These are phyloP conservation scores for Theropithecus gelada DNA, from an alignment of 2,113 vertebrate species.

Conservation along the genomic window DNA sequence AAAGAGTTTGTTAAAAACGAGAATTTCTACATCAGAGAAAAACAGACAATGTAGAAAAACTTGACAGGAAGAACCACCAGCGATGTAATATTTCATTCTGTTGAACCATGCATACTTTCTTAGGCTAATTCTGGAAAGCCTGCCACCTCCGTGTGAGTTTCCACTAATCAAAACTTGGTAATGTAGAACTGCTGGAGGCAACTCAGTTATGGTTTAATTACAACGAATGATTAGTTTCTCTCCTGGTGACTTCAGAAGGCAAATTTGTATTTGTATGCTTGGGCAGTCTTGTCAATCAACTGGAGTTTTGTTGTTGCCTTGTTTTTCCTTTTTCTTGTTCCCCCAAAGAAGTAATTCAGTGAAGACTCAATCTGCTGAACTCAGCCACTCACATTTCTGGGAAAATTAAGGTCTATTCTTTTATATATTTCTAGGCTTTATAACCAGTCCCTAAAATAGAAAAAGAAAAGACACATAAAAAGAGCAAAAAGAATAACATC, in stretches of 20 bases:
- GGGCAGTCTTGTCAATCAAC: background rate
- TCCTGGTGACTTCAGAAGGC: background rate
- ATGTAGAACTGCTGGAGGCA: background rate
- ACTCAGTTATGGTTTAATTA: constrained; percentile 23
- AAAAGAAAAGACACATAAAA: background rate
- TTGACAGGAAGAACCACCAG: background rate
- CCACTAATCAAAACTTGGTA: constrained; percentile 37
- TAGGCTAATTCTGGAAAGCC: background rate
- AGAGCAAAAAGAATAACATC: background rate
- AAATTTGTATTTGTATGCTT: constrained; percentile 36
- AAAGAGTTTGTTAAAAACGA: background rate
- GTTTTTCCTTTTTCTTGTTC: background rate
- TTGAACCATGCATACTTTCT: background rate
- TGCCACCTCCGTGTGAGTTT: background rate
- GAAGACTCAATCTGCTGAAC: background rate
- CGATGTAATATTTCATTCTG: background rate
- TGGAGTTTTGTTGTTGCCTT: background rate
- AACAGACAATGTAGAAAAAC: background rate
- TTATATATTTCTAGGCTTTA: background rate
- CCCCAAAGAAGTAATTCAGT: background rate
- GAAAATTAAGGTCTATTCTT: background rate
- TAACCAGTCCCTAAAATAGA: background rate
- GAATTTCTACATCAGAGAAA: background rate
- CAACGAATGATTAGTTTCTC: constrained; percentile 38
- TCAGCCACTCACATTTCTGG: constrained; percentile 13